Conservation (phyloP, 2,113 vertebrate species). For the Hippocampus zosterae region DNA sequence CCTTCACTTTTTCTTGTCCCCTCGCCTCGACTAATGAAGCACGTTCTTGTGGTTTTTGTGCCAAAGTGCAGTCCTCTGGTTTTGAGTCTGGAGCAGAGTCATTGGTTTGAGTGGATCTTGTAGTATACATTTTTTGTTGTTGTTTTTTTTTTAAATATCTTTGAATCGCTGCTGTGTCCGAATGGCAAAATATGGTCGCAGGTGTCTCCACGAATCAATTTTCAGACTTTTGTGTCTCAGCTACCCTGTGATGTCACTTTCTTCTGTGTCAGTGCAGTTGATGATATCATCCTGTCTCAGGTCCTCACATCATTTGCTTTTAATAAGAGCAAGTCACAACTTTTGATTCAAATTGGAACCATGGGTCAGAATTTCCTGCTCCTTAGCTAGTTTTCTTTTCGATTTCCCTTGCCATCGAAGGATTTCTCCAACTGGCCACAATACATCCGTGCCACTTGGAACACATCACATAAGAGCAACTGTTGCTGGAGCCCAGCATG, state of each 20-base stretch:
- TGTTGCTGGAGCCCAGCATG: background rate
- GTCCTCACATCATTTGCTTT: background rate
- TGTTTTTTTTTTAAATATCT: background rate
- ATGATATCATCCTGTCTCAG: background rate
- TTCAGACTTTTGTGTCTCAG: background rate
- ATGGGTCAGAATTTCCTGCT: background rate
- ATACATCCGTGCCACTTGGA: background rate
- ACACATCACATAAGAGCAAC: background rate
- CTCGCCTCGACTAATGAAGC: background rate
- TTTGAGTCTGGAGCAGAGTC: background rate
- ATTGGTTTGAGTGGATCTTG: background rate
- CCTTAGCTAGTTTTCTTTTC: background rate
- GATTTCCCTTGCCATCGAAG: background rate
- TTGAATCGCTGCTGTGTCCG: background rate
- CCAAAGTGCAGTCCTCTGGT: background rate
- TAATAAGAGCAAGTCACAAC: background rate
- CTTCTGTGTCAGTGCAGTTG: slow-evolving; percentile 1
- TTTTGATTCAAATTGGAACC: background rate
- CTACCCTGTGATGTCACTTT: slow-evolving; percentile 9
- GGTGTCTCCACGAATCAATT: background rate
- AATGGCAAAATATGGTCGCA: background rate
- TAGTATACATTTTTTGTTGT: background rate
- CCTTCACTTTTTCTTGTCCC: background rate
- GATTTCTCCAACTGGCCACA: background rate
- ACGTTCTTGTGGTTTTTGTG: background rate